Conservation (phyloP, 2,888 invertebrate species). For the Drosophila nr. perissopoda region DNA sequence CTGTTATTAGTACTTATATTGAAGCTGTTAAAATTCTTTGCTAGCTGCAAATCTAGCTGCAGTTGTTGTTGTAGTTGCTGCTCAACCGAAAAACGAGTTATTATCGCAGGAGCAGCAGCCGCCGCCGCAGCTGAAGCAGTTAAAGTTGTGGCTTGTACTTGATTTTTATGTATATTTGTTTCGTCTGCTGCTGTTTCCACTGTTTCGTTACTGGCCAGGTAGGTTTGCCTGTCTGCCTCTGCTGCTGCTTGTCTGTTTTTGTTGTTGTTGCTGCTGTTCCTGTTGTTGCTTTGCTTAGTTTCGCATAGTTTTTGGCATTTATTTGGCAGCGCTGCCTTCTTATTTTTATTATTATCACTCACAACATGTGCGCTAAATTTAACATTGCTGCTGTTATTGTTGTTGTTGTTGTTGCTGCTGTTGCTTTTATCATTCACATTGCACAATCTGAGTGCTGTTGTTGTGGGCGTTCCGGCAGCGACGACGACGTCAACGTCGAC, state of each 20-base stretch:
- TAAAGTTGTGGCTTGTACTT: slow-evolving; percentile 69
- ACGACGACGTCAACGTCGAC: slow-evolving; percentile 41
- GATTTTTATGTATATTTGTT: slow-evolving; percentile 79
- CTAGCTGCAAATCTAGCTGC: slow-evolving; percentile 46
- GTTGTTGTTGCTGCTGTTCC: slow-evolving; percentile 16
- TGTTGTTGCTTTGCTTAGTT: slow-evolving; percentile 56
- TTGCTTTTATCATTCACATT: slow-evolving; percentile 70
- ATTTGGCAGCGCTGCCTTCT: slow-evolving; percentile 58
- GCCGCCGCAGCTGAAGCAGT: slow-evolving; percentile 46
- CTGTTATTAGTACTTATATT: background rate
- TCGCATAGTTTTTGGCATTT: slow-evolving; percentile 78
- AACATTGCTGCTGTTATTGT: slow-evolving; percentile 39
- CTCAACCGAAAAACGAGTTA: slow-evolving; percentile 78
- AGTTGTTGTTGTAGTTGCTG: slow-evolving; percentile 53
- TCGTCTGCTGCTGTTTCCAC: slow-evolving; percentile 74
- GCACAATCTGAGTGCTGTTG: slow-evolving; percentile 69
- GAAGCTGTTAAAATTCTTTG: slow-evolving; percentile 55
- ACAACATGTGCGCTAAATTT: slow-evolving; percentile 60
- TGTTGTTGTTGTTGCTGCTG: slow-evolving; percentile 43
- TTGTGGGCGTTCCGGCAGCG: slow-evolving; percentile 71
- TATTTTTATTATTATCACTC: slow-evolving; percentile 47
- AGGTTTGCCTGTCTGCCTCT: slow-evolving; percentile 69
- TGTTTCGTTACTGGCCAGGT: slow-evolving; percentile 77
- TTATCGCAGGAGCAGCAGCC: slow-evolving; percentile 71
- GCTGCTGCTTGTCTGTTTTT: slow-evolving; percentile 27